Base-by-base conservation (phyloP, 2,113 vertebrate genomes). In the Hyla sarda region DNA sequence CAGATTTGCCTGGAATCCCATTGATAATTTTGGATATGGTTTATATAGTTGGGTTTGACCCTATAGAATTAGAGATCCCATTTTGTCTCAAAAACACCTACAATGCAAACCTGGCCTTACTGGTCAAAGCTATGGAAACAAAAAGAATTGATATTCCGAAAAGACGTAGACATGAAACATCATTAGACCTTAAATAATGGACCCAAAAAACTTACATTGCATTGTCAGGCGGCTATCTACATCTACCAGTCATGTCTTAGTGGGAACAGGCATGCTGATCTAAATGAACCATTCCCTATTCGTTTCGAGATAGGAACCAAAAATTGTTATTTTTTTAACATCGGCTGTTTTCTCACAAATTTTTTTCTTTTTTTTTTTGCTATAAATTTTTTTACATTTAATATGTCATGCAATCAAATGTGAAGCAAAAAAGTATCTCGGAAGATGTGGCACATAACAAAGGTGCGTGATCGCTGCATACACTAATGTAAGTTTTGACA, bases 401-500 rank as follows among this genome's bases (percentile, higher is more conserved):
- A 74, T 28, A 28, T 45, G 28, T 32, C 83, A 79, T 76, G 82
- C 85, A 88, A 87, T 89, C 82, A 82, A 13, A 76, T 75, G 88
- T 88, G 88, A 89, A 88, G 86, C 88, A 82, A 88, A 83, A 88
- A 84, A 69, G 10, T 25, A 91, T 87, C 52, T 19, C 87, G 89
- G 88, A 76, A 41, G 84, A 45, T 78, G 88, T 92, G 91, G 91
- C 90, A 93, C 32, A 14, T 81, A 77, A 89, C 81, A 90, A 56
- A 84, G 92, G 86, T 87, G 74, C 89, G 80, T 89, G 87, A 91
- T 88, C 89, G 74, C 88, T 90, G 89, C 84, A 89, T 87, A 90
- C 23, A 86, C 88, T 91, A 91, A 91, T 92, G 62, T 93, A 92
- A 92, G 82, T 88, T 92, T 89, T 89, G 89, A 92, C 83, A 89